These are phyloP conservation scores for Synodontis membranacea DNA, from an alignment of 2,113 vertebrate genomes.

Conservation along the genomic window DNA sequence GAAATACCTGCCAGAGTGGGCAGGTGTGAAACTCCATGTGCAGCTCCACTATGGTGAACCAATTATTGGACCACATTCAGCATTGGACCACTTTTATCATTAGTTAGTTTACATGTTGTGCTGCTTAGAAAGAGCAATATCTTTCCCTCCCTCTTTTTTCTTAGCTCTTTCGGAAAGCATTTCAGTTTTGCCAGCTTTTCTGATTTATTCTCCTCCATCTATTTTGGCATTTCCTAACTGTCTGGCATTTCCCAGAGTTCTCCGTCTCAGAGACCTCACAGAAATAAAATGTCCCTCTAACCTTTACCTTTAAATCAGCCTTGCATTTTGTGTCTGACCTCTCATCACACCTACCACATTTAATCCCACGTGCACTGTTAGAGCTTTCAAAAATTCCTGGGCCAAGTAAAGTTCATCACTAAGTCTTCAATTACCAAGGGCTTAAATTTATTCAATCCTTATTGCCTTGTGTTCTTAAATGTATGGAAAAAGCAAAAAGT, in stretches of 20 bases:
- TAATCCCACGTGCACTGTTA: background rate
- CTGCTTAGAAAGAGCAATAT: background rate
- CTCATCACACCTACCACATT: background rate
- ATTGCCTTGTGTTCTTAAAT: background rate
- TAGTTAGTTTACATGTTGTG: background rate
- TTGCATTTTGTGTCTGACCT: background rate
- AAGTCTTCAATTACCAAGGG: background rate
- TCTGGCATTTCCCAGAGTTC: constrained; percentile 20
- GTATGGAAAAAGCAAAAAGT: background rate
- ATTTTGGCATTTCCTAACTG: constrained; percentile 17
- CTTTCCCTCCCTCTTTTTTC: too few species aligned
- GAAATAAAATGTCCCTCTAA: background rate
- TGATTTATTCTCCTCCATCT: background rate
- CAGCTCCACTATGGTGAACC: background rate
- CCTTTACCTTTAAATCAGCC: background rate
- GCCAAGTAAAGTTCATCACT: background rate
- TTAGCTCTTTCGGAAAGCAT: background rate
- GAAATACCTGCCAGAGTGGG: background rate
- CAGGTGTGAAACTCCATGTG: background rate
- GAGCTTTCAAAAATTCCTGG: background rate
- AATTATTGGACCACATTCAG: background rate
- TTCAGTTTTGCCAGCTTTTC: background rate
- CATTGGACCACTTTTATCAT: background rate
- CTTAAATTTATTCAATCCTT: background rate
- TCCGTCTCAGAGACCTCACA: background rate